Conservation (phyloP, 92 coral and sea anemone species). For the Porites lobata region DNA sequence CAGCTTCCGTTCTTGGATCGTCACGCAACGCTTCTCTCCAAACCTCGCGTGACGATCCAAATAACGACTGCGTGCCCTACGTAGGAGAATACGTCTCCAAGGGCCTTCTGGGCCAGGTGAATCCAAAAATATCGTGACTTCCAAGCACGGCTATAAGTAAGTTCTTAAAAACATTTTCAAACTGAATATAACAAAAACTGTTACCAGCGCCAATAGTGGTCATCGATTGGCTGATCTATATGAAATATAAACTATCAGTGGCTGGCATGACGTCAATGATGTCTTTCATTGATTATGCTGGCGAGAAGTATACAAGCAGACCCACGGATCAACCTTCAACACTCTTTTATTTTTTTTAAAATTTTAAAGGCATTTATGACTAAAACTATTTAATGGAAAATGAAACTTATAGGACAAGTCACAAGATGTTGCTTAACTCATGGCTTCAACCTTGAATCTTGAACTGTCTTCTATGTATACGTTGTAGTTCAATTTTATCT, state of each 20-base stretch:
- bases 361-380: neutral
- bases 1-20: neutral
- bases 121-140: neutral
- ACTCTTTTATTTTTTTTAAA: neutral
- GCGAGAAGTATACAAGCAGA: constrained; percentile 17
- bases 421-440: neutral
- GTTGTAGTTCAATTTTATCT: no score
- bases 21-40: constrained; percentile 1
- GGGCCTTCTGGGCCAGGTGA: constrained; percentile 4
- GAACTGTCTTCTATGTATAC: no score
- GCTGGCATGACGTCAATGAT: neutral
- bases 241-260: neutral
- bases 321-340: constrained; percentile 20
- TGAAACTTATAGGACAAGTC: neutral
- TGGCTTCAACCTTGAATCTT: neutral
- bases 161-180: constrained; percentile 7
- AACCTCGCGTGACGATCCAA: neutral
- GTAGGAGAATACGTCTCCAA: constrained; percentile 1
- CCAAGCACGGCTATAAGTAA: constrained; percentile 5
- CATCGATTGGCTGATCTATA: constrained; percentile 1
- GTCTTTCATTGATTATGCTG: constrained; percentile 15
- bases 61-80: neutral
- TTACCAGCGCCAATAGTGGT: constrained; percentile 8
- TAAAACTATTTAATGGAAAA: neutral
- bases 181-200: constrained; percentile 9